Evolutionary conservation across 1,140 invertebrate species (phyloP), one percentile per base, ranked within the genome.

Genomic region (Daktulosphaira vitifoliae): DNA sequence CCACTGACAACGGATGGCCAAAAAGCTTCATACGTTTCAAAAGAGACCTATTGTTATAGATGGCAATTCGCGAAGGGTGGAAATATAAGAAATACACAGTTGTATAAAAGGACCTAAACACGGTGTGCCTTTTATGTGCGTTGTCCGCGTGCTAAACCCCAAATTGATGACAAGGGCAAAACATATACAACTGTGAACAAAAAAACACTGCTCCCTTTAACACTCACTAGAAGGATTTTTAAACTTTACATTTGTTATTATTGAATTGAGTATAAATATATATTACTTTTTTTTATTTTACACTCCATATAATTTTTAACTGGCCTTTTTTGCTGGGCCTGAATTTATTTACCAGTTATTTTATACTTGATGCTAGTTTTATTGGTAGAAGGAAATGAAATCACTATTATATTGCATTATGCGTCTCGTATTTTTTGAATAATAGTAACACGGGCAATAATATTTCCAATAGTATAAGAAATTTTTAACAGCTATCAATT

Each of bases 101-200:
- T 16, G 15, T 1, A n/a, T 54, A 39, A 59, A 59, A 59, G 54
- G 54, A 23, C 18, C 54, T 59, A 44, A 59, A 59, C 39, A 46
- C 39, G 11, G 11, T 44, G 54, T 59, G 37, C 38, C 54, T 46
- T 46, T 59, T 62, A 39, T 62, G 29, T 33, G 29, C 29, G 29
- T 33, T n/a, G 23, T 56, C 33, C 9, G 53, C n/a, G 23, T 11
- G n/a, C 42, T 48, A 62, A 62, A 48, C 56, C 56, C 42, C 56
- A 48, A 48, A 62, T 62, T 62, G 56, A 62, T 48, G 56, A 62
- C 56, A 48, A 62, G 25, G 42, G 49, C 26, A 33, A 23, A 23
- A 13, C 3, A 23, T 2, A 42, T 2, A 11, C 53, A 44, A 42
- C 54, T 59, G 54, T 22, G 26, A 59, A 59, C 13, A 59, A 51